Base-by-base conservation (phyloP, 2,797 vertebrate genomes). In the Microcaecilia unicolor region DNA sequence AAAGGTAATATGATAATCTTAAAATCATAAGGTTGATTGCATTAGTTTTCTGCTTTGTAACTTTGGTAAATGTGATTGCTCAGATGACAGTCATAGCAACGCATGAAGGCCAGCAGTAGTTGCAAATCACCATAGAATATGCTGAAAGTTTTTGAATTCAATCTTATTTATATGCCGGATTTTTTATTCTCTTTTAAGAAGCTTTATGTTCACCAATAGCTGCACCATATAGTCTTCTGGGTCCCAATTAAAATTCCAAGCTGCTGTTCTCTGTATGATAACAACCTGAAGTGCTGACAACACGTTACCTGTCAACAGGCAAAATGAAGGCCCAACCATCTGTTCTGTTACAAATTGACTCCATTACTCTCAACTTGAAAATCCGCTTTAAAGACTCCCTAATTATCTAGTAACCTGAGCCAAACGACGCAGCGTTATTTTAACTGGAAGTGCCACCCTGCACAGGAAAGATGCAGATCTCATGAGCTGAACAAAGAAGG, bases 201-300 rank as follows among this genome's bases (percentile, higher is more conserved):
- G 37, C 46, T 68, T 68, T 45, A 25, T 42, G 25, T 54, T 48
- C 56, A 60, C 56, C 18, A 74, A 68, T 72, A 57, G 65, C 68
- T 70, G 62, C 69, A 72, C 53, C 61, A 49, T 64, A 68, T 88
- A 90, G 83, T 80, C 88, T 90, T 91, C 84, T 88, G 85, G 90
- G 87, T 90, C 86, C 85, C 88, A 93, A 91, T 91, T 93, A 92
- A 85, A 78, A 67, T 85, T 88, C 86, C 86, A 80, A 90, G 78
- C 88, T 89, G 85, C 87, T 89, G 81, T 83, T 81, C 80, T 80
- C 76, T 86, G 76, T 89, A 84, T 86, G 85, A 86, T 87, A 87
- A 81, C 71, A 83, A 82, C 80, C 72, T 67, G 78, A 82, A 84
- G 80, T 85, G 78, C 78, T 87, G 81, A 91, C 87, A 87, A 88